Base-by-base conservation (phyloP, 2,113 vertebrate species). In the Numenius arquata region DNA sequence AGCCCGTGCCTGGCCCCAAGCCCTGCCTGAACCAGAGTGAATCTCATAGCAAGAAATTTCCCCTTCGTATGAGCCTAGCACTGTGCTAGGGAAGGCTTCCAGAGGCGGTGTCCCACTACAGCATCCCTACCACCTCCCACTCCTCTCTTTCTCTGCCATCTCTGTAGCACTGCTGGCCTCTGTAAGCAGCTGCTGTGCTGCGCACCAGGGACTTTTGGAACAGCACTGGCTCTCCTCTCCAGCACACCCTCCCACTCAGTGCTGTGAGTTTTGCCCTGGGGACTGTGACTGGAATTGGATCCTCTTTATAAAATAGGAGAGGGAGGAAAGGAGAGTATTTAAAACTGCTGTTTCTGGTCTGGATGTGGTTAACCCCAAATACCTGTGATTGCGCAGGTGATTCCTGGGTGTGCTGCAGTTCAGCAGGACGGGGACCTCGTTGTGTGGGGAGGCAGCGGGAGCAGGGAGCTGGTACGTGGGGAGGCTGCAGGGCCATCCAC, bases 401-500 rank as follows among this genome's bases (percentile, higher is more conserved):
- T 13, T 41, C 23, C 62, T 34, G 53, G 45, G 70, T 29, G 27
- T 52, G 8, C 21, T 23, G 77, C 61, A 20, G 70, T 27, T n/a
- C 40, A 41, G 40, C 19, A 32, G 30, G 29, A n/a, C 0, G 3
- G 3, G 1, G 61, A 55, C 17, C 26, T 36, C 4, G 7, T 45
- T 21, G 53, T 3, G 6, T 20, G 55, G 30, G 8, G 14, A 36
- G 25, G n/a, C 75, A 45, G 21, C 9, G 12, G 41, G 38, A 88
- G 15, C 25, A 25, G 27, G 30, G 12, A 41, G 47, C 58, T 47
- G 20, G 17, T 27, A 30, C 0, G 1, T 36, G 70, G 26, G 23
- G 50, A 86, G 18, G n/a, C 55, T 41, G 45, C n/a, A 29, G 45
- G 25, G 53, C 11, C 21, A 18, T 7, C 48, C 0, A 6, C 71